Evolutionary conservation across 37 sponge, comb jelly and placozoan species (phyloP).

Genomic region (Geodia barretti): DNA sequence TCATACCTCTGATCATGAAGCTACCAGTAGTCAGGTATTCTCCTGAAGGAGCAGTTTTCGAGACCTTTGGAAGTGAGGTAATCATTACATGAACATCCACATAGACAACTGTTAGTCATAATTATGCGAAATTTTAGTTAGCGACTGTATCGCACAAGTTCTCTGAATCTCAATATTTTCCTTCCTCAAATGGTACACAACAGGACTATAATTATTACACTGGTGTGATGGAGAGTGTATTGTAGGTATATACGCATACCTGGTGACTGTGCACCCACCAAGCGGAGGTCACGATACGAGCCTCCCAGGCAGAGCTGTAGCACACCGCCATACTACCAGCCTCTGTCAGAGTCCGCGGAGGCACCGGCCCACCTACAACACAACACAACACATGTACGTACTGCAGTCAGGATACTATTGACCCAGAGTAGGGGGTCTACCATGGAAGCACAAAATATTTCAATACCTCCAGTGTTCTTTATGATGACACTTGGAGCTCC

Average conservation of each 20-base stretch:
- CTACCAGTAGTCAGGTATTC: conserved; percentile 98
- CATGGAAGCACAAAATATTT: no score
- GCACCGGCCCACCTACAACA: conserved; percentile 73
- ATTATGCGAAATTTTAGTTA: no score
- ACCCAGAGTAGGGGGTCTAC: neutral
- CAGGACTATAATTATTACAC: neutral
- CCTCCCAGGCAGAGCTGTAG: conserved; percentile 96
- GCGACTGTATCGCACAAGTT: no score
- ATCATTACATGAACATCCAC: neutral
- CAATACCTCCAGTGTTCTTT: conserved; percentile 90
- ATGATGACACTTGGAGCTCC: conserved; percentile 94
- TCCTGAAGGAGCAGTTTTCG: conserved; percentile 97
- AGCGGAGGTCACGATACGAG: conserved; percentile 86
- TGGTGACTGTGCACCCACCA: conserved; percentile 96
- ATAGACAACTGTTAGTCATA: neutral
- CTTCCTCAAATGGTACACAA: neutral
- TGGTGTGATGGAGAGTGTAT: neutral
- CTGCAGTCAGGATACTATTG: neutral
- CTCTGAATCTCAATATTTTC: no score
- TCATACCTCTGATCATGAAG: conserved; percentile 98
- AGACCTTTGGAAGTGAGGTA: conserved; percentile 80
- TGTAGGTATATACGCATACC: conserved; percentile 31
- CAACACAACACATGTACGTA: no score
- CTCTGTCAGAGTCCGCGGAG: conserved; percentile 91
- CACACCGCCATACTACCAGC: conserved; percentile 96